Evolutionary conservation across 2,113 vertebrate genomes (phyloP), one percentile per base, ranked within the genome.

Genomic region (Oxygymnocypris stewartii): DNA sequence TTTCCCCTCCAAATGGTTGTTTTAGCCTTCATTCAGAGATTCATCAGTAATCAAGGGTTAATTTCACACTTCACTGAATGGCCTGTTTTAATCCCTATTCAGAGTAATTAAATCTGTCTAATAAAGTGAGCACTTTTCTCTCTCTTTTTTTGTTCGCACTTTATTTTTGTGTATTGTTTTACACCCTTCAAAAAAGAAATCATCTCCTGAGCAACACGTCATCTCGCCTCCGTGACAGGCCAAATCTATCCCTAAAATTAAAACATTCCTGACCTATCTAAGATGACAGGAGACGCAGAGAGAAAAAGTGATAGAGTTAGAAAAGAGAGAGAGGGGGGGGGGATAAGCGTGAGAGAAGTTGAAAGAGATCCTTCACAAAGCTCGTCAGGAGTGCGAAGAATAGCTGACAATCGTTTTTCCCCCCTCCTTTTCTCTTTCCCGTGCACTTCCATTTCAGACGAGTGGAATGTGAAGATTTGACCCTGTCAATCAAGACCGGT

Each of bases 91-190:
- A 98, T 98, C 97, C 97, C 96, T 96, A 97, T 97, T 98, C 97
- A 96, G 94, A 96, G 96, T 98, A 99, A 99, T 99, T 99, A 98
- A 98, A 99, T 98, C 96, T 98, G 97, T 98, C 97, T 97, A 97
- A 97, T 98, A 97, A 98, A 95, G 96, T 95, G 96, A 96, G 94
- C 28, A 51, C 81, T 78, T 78, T 28, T 54, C 92, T 95, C 95
- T 96, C 97, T 96, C 96, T 96, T 97, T 97, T 96, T 97, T 96
- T 96, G 13, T 96, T 94, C 87, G 94, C 54, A 94, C 93, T 90
- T 93, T 95, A 51, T 73, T 95, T 96, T 95, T 96, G 95, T 94
- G 93, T 89, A 92, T 97, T 98, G 96, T 97, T 97, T 97, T 96
- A 97, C 96, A 97, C 95, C 96, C 96, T 97, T 98, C 96, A 97